phyloP scores from a whole-genome alignment of 2,797 vertebrate species.

The Champsocephalus gunnari region DNA sequence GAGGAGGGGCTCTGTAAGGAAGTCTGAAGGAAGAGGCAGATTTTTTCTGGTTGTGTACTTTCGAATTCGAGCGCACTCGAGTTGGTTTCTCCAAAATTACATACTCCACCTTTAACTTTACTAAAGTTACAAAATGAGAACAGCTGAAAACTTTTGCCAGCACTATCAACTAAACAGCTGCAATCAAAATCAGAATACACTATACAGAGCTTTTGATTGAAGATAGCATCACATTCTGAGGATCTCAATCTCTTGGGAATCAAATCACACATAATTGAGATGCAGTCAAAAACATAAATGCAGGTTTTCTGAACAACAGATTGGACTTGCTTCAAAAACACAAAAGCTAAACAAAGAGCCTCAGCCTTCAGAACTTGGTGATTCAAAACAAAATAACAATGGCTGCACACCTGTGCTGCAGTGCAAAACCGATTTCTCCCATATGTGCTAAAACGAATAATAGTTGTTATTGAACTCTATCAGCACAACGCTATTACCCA shows the following conservation, averaged over 20 bases:
- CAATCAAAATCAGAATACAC: constrained; percentile 3
- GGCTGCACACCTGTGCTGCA: constrained; percentile 33
- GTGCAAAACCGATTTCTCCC: background rate
- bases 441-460: constrained; percentile 10
- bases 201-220: constrained; percentile 35
- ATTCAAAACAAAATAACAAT: constrained; percentile 31
- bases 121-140: background rate
- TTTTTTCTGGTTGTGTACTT: no score
- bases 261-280: constrained; percentile 38
- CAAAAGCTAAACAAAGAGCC: constrained; percentile 21
- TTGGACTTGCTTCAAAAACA: constrained; percentile 37
- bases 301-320: constrained; percentile 24
- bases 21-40: no score
- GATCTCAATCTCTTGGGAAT: constrained; percentile 8
- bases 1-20: no score
- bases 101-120: no score
- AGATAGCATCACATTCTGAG: background rate
- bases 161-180: background rate
- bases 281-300: constrained; percentile 30
- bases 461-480: constrained; percentile 11
- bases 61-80: background rate
- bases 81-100: no score
- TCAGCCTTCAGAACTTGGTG: constrained; percentile 4
- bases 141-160: constrained; percentile 10
- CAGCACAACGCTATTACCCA: background rate